phyloP scores from a whole-genome alignment of 1,140 invertebrate species.

The Harlomillsia oculata region DNA sequence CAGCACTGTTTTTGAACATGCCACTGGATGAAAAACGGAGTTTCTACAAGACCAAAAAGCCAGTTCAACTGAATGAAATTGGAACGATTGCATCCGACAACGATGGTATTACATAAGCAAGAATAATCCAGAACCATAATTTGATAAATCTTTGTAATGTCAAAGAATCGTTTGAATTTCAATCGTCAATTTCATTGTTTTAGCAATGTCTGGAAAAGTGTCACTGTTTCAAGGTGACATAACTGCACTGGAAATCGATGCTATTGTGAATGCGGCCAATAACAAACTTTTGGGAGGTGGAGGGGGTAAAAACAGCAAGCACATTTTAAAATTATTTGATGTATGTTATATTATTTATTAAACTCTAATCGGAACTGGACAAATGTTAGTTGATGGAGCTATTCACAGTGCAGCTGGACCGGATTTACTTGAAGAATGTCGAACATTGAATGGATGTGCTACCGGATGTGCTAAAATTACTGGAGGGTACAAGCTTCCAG shows the following conservation, averaged over 20 bases:
- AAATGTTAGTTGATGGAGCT: constrained; percentile 53
- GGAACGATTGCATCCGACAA: neutral
- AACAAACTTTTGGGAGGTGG: constrained; percentile 64
- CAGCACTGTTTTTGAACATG: constrained; percentile 1
- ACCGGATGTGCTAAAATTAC: constrained; percentile 74
- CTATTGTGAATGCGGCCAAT: constrained; percentile 89
- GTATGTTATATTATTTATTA: constrained; percentile 2
- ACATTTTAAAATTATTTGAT: neutral
- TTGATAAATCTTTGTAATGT: neutral
- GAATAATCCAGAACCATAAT: neutral
- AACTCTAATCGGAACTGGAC: neutral
- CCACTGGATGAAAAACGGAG: constrained; percentile 3
- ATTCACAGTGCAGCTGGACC: constrained; percentile 69
- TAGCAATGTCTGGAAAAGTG: constrained; percentile 49
- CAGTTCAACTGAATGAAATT: neutral
- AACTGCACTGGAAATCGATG: constrained; percentile 76
- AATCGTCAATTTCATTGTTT: neutral
- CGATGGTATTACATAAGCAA: neutral
- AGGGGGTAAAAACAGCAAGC: constrained; percentile 44
- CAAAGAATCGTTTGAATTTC: neutral
- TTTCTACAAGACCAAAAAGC: neutral
- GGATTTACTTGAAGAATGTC: constrained; percentile 59
- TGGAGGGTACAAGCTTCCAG: constrained; percentile 63
- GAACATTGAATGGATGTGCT: constrained; percentile 56
- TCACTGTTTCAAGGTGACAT: constrained; percentile 70